Base-by-base conservation (phyloP, 2,113 vertebrate genomes). In the Propithecus coquereli region DNA sequence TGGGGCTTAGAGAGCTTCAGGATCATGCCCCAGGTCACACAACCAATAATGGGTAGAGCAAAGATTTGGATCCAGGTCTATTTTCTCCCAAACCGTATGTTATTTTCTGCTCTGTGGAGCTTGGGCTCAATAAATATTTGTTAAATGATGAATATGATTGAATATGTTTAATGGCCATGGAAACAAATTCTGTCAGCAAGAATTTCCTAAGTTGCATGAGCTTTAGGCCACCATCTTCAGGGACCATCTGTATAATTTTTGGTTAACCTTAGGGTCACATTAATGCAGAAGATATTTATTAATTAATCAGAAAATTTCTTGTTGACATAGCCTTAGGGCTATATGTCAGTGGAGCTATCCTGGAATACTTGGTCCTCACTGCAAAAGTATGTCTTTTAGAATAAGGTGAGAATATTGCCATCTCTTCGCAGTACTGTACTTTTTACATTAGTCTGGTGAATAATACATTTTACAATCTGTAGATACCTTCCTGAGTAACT, bases 401-500 rank as follows among this genome's bases (percentile, higher is more conserved):
- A 32, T 37, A 47, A 70, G 40, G 6, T 23, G 37, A 23, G 25
- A 25, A 2, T 4, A 5, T 5, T 37, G 37, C 25, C 13, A 4
- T 43, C 13, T 63, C 37, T 59, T 32, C 11, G 0, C 20, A 57
- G 57, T 5, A 10, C 54, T 77, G 8, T 50, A 20, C 5, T 17
- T 77, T 77, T 9, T 52, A 9, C 30, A 1, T 7, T 1, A 5
- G 9, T 13, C 22, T 52, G 13, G 40, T n/a, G n/a, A 65, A 22
- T 2, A 27, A 47, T 16, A 37, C 2, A 2, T 14, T 66, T 86
- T 86, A 18, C 65, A 47, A 52, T 71, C 80, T 80, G 2, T 22
- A 8, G 12, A 1, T 70, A 5, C 82, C 95, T 95, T 93, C 57
- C 0, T 0, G 17, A 96, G 10, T 97, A 96, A 98, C 90, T 95